These are phyloP conservation scores for Argyresthia albistria DNA, from an alignment of 2,888 invertebrate species.

Conservation along the genomic window DNA sequence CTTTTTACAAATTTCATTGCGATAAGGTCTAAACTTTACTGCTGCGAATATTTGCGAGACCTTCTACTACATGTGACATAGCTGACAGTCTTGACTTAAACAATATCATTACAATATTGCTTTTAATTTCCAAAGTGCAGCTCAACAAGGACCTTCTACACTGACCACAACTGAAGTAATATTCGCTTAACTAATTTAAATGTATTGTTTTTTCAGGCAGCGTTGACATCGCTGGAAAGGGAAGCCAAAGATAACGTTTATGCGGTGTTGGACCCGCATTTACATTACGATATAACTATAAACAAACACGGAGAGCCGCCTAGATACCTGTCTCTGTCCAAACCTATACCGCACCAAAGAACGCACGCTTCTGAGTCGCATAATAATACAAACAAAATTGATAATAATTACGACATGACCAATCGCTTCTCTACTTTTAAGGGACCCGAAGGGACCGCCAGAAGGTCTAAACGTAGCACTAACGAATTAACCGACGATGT, in stretches of 20 bases:
- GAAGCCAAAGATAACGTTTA: slow-evolving; percentile 72
- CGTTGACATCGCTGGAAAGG: slow-evolving; percentile 61
- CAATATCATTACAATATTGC: no score
- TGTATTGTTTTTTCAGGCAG: slow-evolving; percentile 38
- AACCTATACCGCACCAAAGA: slow-evolving; percentile 67
- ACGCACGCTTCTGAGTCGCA: slow-evolving; percentile 53
- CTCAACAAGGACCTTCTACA: no score
- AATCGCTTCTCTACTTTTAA: slow-evolving; percentile 46
- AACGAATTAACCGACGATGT: slow-evolving; percentile 24
- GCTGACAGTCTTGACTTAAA: no score
- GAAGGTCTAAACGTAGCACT: slow-evolving; percentile 38
- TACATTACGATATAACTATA: slow-evolving; percentile 69
- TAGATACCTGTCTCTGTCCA: slow-evolving; percentile 65
- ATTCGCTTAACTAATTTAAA: no score
- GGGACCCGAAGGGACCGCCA: not conserved
- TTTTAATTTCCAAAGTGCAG: no score
- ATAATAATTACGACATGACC: slow-evolving; percentile 36
- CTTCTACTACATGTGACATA: no score
- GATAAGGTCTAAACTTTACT: no score
- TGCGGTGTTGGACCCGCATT: slow-evolving; percentile 68
- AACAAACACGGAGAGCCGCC: slow-evolving; percentile 68
- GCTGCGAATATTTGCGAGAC: no score
- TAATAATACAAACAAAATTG: slow-evolving; percentile 40
- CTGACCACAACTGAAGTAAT: no score
- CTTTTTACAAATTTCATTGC: no score